These are phyloP conservation scores for Orthonyx spaldingii DNA, from an alignment of 2,113 vertebrate species.

Conservation along the genomic window DNA sequence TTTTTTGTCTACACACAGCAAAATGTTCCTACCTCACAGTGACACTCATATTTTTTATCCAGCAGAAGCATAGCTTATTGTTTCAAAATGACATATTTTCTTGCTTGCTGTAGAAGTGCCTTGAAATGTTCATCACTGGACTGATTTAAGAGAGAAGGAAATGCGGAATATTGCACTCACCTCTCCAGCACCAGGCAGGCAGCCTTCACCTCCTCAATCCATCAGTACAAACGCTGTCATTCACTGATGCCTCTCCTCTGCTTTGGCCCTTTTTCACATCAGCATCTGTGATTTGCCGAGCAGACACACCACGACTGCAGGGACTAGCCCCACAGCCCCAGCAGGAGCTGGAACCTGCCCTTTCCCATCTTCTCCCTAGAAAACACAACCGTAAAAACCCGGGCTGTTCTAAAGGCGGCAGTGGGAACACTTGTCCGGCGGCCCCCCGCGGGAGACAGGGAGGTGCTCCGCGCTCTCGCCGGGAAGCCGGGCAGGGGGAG, in stretches of 20 bases:
- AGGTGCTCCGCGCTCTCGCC: not conserved
- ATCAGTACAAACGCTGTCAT: not conserved
- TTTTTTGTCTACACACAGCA: not conserved
- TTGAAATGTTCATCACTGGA: not conserved
- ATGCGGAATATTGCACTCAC: constrained; percentile 20
- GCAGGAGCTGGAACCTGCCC: not conserved
- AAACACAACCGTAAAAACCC: not conserved
- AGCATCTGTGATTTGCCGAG: not conserved
- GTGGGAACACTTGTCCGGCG: not conserved
- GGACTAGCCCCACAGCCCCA: not conserved
- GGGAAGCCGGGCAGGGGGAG: constrained; percentile 36
- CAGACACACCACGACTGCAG: not conserved
- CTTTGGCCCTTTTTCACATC: constrained; percentile 31
- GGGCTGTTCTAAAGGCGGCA: not conserved
- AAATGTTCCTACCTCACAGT: not conserved
- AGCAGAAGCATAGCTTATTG: not conserved
- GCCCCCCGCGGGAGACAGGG: constrained; percentile 30
- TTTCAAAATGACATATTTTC: not conserved
- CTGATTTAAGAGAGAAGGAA: not conserved
- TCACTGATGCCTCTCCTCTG: not conserved
- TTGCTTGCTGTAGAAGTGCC: not conserved
- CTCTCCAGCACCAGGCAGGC: constrained; percentile 4
- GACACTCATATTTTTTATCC: not conserved
- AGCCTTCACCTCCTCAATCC: constrained; percentile 20
- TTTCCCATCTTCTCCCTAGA: not conserved